Conservation (phyloP, 2,797 vertebrate species). For the Hippopotamyrus pictus region DNA sequence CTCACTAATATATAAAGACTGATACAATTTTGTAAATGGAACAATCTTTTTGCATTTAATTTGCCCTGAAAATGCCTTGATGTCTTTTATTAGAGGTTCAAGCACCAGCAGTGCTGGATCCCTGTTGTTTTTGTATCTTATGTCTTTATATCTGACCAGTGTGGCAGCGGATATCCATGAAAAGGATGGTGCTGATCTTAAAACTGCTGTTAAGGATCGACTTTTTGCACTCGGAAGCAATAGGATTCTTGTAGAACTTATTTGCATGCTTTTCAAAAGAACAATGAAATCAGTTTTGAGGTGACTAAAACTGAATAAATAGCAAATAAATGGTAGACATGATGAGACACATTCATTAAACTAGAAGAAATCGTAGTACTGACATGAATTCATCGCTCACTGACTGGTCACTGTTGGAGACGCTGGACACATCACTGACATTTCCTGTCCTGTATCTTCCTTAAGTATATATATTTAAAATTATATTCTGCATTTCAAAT, state of each 20-base stretch:
- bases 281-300: neutral
- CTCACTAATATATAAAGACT: neutral
- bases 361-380: neutral
- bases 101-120: neutral
- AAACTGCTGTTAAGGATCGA: neutral
- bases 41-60: neutral
- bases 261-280: neutral
- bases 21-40: slow-evolving; percentile 1
- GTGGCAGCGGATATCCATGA: neutral
- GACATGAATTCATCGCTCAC: neutral
- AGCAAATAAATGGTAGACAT: neutral
- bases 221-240: neutral
- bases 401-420: neutral
- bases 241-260: neutral
- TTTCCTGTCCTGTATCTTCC: neutral
- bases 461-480: neutral
- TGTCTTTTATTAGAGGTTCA: neutral
- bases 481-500: neutral
- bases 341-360: neutral
- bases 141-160: neutral
- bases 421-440: neutral
- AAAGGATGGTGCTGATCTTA: neutral
- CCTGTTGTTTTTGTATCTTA: neutral
- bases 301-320: neutral
- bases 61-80: neutral